Evolutionary conservation across 2,888 invertebrate genomes (phyloP).

Genomic region (Craniophora ligustri): DNA sequence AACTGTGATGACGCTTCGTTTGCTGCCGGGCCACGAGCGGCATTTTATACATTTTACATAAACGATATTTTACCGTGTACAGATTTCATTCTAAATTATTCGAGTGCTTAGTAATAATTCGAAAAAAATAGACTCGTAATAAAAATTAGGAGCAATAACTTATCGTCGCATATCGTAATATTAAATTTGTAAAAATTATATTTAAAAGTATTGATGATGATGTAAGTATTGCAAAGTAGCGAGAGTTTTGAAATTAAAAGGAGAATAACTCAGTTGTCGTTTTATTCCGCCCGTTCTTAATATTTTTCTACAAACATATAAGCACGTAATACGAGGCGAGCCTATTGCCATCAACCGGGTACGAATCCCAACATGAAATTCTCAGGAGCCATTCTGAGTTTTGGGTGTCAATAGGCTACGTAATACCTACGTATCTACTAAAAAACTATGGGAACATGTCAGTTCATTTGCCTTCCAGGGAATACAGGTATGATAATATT

Average conservation of each 20-base stretch:
- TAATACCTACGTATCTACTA: too few species aligned
- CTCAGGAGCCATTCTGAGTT: too few species aligned
- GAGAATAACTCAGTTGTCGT: conserved; percentile 50
- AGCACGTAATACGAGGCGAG: too few species aligned
- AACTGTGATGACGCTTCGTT: conserved; percentile 56
- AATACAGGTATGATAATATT: too few species aligned
- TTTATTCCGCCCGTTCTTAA: conserved; percentile 33
- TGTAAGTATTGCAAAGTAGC: conserved; percentile 76
- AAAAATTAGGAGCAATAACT: conserved; percentile 77
- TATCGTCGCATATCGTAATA: conserved; percentile 79
- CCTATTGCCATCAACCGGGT: too few species aligned
- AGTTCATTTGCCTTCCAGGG: too few species aligned
- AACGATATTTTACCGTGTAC: conserved; percentile 23
- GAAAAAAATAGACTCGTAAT: conserved; percentile 51
- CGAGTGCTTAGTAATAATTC: conserved; percentile 45
- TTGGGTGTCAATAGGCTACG: too few species aligned
- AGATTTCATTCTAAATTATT: conserved; percentile 36
- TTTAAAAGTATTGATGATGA: conserved; percentile 57
- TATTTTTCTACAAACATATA: too few species aligned
- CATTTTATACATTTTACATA: conserved; percentile 45
- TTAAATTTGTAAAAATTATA: conserved; percentile 69
- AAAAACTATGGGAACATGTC: too few species aligned
- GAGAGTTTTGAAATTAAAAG: conserved; percentile 79
- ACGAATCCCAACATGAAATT: too few species aligned
- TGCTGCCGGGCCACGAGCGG: conserved; percentile 24